These are phyloP conservation scores for Scatophagus argus DNA, from an alignment of 2,113 vertebrate genomes.

Conservation along the genomic window DNA sequence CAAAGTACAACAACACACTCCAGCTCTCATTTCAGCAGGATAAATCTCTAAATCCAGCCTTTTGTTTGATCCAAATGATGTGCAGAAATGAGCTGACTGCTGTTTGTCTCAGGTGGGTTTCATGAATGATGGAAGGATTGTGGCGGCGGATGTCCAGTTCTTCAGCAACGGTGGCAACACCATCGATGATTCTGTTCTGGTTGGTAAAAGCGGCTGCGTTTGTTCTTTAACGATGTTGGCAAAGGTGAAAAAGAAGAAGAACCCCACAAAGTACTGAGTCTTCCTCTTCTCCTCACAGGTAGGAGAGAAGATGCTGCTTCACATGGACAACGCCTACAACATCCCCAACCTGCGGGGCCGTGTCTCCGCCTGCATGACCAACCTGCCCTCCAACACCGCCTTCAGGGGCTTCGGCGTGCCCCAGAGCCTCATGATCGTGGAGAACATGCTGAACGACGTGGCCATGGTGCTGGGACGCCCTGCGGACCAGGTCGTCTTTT, in stretches of 20 bases:
- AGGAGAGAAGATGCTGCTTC: slow-evolving; percentile 83
- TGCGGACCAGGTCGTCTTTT: slow-evolving; percentile 81
- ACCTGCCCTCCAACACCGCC: slow-evolving; percentile 90
- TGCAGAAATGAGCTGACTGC: too few relatives aligned
- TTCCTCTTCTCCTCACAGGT: slow-evolving; percentile 79
- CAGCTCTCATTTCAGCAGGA: background rate
- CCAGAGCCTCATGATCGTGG: slow-evolving; percentile 80
- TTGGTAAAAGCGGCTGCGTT: slow-evolving; percentile 53
- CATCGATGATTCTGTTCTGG: slow-evolving; percentile 85
- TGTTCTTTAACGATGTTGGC: too few relatives aligned
- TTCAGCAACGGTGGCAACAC: slow-evolving; percentile 87
- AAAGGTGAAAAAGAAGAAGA: too few relatives aligned
- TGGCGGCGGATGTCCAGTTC: slow-evolving; percentile 85
- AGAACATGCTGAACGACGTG: slow-evolving; percentile 87
- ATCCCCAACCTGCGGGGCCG: slow-evolving; percentile 86
- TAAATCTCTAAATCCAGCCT: too few relatives aligned
- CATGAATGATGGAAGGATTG: slow-evolving; percentile 88
- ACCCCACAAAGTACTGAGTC: too few relatives aligned
- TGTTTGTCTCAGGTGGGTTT: slow-evolving; percentile 87
- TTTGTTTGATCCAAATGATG: too few relatives aligned
- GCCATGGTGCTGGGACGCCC: slow-evolving; percentile 79
- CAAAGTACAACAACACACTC: slow-evolving; percentile 75
- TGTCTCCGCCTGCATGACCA: slow-evolving; percentile 84
- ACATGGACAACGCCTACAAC: slow-evolving; percentile 86
- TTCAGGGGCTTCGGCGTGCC: slow-evolving; percentile 90